phyloP scores from a whole-genome alignment of 2,797 vertebrate species.

The Miichthys miiuy region DNA sequence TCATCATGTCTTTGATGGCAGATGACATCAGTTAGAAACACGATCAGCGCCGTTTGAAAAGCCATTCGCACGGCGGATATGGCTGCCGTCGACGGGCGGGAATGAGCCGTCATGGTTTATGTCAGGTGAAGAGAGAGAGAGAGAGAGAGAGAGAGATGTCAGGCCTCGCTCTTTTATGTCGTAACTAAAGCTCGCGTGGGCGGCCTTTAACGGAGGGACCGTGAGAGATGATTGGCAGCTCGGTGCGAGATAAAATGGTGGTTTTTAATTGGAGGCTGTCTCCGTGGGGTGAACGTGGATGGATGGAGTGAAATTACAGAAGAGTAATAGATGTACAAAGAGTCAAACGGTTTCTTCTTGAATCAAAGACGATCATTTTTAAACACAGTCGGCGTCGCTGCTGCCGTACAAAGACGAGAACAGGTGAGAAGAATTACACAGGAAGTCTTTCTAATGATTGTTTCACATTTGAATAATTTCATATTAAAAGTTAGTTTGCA shows the following conservation, averaged over 20 bases:
- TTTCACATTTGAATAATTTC: no score
- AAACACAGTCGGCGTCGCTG: no score
- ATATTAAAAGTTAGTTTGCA: no score
- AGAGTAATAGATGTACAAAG: neutral
- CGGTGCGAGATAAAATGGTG: constrained; percentile 31
- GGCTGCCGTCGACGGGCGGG: constrained; percentile 11
- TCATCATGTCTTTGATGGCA: constrained; percentile 48
- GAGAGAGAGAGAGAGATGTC: constrained; percentile 25
- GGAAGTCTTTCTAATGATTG: no score
- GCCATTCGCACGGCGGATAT: constrained; percentile 12
- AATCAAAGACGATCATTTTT: constrained; percentile 6
- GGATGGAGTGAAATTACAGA: constrained; percentile 18
- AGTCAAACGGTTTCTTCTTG: neutral
- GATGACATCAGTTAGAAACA: constrained; percentile 52
- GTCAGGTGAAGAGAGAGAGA: no score
- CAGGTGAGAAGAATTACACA: no score
- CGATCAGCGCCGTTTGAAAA: constrained; percentile 46
- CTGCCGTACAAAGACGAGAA: no score
- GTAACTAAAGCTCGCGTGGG: constrained; percentile 47
- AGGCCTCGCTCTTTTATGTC: constrained; percentile 35
- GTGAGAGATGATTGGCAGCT: constrained; percentile 27
- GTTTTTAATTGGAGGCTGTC: constrained; percentile 50
- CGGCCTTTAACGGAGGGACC: neutral
- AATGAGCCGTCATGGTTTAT: constrained; percentile 48
- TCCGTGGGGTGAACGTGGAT: neutral